phyloP scores from a whole-genome alignment of 2,888 invertebrate genomes.

The Acleris holmiana region DNA sequence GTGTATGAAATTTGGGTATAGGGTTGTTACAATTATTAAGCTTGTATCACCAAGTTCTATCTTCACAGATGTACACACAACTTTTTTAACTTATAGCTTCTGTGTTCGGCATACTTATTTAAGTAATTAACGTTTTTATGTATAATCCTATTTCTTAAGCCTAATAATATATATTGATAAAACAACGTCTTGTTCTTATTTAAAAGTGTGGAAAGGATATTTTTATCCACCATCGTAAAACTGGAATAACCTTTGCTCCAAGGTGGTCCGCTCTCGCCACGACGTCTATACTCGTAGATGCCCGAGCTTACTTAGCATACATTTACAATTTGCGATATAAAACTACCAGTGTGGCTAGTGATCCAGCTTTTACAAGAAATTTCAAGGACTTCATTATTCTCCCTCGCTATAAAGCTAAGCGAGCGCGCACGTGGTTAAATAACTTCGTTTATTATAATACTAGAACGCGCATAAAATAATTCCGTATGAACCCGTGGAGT shows the following conservation, averaged over 20 bases:
- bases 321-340: slow-evolving; percentile 37
- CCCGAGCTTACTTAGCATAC: slow-evolving; percentile 31
- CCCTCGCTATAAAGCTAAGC: slow-evolving; percentile 26
- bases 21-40: no score
- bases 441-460: slow-evolving; percentile 30
- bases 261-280: slow-evolving; percentile 9
- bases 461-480: slow-evolving; percentile 68
- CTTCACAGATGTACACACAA: no score
- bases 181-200: neutral
- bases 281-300: slow-evolving; percentile 4
- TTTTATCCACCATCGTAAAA: neutral
- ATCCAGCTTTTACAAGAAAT: slow-evolving; percentile 23
- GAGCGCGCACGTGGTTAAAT: slow-evolving; percentile 21
- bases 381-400: slow-evolving; percentile 34
- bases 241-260: slow-evolving; percentile 16
- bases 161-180: no score
- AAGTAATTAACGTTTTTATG: no score
- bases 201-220: neutral
- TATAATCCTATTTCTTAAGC: no score
- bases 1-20: no score
- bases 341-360: slow-evolving; percentile 27
- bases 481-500: slow-evolving; percentile 49
- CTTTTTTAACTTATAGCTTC: no score
- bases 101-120: no score
- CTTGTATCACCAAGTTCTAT: no score